Conservation (phyloP, 2,797 vertebrate genomes). For the Lepidocolaptes lacrymiger region DNA sequence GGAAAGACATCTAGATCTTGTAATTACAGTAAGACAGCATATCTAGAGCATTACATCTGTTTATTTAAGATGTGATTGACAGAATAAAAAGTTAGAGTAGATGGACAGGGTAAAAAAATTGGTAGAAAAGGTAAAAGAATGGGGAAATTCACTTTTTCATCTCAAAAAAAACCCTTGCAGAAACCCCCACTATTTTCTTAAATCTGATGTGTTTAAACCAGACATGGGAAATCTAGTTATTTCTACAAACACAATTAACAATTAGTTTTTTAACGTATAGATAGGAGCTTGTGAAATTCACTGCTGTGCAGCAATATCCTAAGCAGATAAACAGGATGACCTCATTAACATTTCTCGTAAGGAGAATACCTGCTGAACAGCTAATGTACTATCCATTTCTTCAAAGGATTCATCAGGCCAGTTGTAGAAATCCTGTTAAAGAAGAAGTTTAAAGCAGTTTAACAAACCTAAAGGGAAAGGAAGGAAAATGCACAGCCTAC, state of each 20-base stretch:
- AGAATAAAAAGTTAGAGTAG: not conserved
- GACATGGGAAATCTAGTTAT: not conserved
- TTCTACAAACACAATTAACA: not conserved
- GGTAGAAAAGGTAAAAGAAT: not conserved
- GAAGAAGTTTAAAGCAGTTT: constrained; percentile 1
- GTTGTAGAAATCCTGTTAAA: constrained; percentile 94
- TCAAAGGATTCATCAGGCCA: constrained; percentile 99
- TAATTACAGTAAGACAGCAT: not conserved
- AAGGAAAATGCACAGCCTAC: not conserved
- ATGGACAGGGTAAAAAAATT: not conserved
- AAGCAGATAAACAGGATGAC: not conserved
- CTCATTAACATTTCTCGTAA: not conserved
- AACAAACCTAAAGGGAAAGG: not conserved
- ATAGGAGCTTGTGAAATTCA: not conserved
- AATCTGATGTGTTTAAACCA: not conserved
- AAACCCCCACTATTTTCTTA: not conserved
- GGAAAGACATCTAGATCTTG: not conserved
- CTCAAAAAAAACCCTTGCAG: not conserved
- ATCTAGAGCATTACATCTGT: not conserved
- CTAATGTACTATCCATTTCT: constrained; percentile 98
- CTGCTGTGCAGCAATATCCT: not conserved
- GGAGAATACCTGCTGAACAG: constrained; percentile 91
- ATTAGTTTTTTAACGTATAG: not conserved
- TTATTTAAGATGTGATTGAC: not conserved
- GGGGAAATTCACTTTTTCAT: not conserved